phyloP scores from a whole-genome alignment of 2,888 invertebrate species.

The Ceramica pisi region DNA sequence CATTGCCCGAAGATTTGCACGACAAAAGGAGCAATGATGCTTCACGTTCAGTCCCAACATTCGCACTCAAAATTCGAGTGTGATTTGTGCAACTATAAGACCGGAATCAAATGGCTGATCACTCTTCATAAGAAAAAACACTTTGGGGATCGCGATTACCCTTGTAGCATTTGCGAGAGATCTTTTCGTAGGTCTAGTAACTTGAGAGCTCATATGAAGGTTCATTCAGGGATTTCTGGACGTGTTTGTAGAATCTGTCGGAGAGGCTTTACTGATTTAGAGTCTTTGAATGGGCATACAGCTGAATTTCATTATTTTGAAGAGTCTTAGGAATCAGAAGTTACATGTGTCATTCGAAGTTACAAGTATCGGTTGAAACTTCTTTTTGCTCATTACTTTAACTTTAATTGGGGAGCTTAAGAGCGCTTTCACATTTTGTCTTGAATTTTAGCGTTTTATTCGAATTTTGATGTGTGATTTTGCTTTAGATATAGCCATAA shows the following conservation, averaged over 20 bases:
- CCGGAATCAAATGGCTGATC: constrained; percentile 80
- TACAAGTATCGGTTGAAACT: background rate
- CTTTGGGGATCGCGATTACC: constrained; percentile 86
- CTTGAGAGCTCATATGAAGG: constrained; percentile 81
- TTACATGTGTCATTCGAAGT: background rate
- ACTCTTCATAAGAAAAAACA: constrained; percentile 87
- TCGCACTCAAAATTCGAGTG: constrained; percentile 78
- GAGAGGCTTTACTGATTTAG: constrained; percentile 75
- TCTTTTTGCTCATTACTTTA: background rate
- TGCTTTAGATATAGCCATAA: too few species aligned
- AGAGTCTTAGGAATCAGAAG: constrained; percentile 50
- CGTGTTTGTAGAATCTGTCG: constrained; percentile 81
- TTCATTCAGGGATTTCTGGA: constrained; percentile 80
- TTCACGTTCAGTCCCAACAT: constrained; percentile 89
- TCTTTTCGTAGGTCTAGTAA: constrained; percentile 90
- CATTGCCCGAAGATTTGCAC: constrained; percentile 84
- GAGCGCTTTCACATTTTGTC: too few species aligned
- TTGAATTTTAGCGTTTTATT: too few species aligned
- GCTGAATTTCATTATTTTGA: constrained; percentile 74
- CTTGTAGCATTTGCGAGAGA: constrained; percentile 90
- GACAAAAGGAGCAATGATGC: constrained; percentile 88
- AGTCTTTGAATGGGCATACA: constrained; percentile 74
- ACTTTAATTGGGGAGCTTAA: background rate
- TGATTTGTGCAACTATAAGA: constrained; percentile 81
- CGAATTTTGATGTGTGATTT: too few species aligned